Base-by-base conservation (phyloP, 2,888 invertebrate genomes). In the Drosophila dives region DNA sequence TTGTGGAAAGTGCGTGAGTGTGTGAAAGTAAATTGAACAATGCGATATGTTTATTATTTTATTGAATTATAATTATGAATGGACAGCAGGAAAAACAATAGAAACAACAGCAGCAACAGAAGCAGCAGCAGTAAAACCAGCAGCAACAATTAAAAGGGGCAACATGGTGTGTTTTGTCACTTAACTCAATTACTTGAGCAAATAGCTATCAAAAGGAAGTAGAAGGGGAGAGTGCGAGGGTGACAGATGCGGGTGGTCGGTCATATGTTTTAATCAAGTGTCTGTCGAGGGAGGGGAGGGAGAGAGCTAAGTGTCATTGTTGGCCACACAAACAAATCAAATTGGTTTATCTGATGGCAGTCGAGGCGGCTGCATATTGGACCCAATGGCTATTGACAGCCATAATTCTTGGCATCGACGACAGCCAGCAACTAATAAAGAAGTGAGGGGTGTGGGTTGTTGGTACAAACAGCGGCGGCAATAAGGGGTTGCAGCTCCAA, bases 31-130 rank as follows among this genome's bases (percentile, higher is more conserved):
- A 85, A 89, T 89, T 86, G 83, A 89, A 77, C 89, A 75, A 85
- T 79, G 73, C 75, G 77, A 88, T 86, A 86, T 88, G 80, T 89
- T 89, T 86, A 89, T 86, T 86, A 90, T 86, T 86, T 86, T 89
- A 90, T 86, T 77, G 89, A 84, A 86, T 86, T 90, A 90, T 89
- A 86, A 86, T 90, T 90, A 85, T 70, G 80, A 78, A 70, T 75
- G 75, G 83, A 74, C 74, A 81, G 49, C 29, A 70, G 64, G 66
- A 58, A 64, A 33, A 42, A 64, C 53, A 51, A 60, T 40, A 34
- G 12, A 29, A 45, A 23, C 29, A 33, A 51, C 34, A 62, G 11
- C 40, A 38, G 7, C 10, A 26, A 4, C 26, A 26, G 1, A 26
- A 26, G 26, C 5, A 11, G 20, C 10, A n/a, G 10, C n/a, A 40